Base-by-base conservation (phyloP, 2,797 vertebrate genomes). In the Ctenopoma kingsleyae region DNA sequence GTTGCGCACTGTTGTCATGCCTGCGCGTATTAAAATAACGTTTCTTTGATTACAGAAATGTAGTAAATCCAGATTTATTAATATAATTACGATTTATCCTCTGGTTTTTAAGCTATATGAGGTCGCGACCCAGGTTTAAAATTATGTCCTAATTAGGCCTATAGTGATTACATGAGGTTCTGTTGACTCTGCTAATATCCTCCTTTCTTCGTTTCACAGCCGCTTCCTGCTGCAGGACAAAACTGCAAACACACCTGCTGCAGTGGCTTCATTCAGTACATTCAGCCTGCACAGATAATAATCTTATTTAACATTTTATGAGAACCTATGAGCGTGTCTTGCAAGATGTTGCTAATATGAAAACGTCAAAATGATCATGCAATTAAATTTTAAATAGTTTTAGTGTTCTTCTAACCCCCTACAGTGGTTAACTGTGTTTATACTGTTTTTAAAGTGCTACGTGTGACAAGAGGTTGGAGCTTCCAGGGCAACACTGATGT, bases 101-200 rank as follows among this genome's bases (percentile, higher is more conserved):
- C 11, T 51, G 2, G 11, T 2, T 12, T 51, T 38, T 20, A 17
- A 3, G 0, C 10, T 8, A 7, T 19, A 7, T 19, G 7, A 22
- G 5, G 35, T 3, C 47, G 17, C 8, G 8, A 19, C 49, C 7
- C 11, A 19, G 25, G 32, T 9, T 32, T 38, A 13, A 12, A 38
- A 36, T 3, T 12, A 36, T 36, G 4, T 16, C 13, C 22, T 63
- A 53, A 60, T 78, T 17, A 53, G 50, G 19, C 38, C 27, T 5
- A 11, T 32, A 1, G 64, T 77, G 78, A 63, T 67, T 64, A 19
- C 57, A 63, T 66, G 44, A 58, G 43, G 57, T 32, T 32, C 1
- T 32, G 54, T 71, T 44, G 71, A 27, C 13, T 55, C 36, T 67
- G 58, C 16, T 51, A 61, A 66, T 22, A 63, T 2, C 4, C 5